These are phyloP conservation scores for Isotomurus palustris DNA, from an alignment of 2,888 invertebrate genomes.

Conservation along the genomic window DNA sequence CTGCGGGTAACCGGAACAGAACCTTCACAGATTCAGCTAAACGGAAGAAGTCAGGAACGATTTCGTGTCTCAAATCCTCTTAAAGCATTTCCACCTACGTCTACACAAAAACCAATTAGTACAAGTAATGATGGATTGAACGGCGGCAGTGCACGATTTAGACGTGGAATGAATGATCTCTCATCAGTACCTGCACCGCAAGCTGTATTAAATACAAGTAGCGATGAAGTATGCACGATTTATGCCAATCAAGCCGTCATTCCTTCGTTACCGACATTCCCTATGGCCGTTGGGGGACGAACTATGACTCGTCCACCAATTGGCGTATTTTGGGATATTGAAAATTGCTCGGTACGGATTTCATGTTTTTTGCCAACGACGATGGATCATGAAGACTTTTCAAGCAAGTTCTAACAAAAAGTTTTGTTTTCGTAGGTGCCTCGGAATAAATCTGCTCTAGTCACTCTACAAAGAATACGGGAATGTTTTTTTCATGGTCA, in stretches of 20 bases:
- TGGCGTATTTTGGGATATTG: constrained; percentile 90
- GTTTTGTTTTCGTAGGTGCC: constrained; percentile 59
- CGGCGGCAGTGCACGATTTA: background rate
- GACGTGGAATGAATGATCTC: background rate
- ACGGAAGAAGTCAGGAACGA: too few relatives aligned
- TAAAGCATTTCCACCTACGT: too few relatives aligned
- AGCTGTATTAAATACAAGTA: background rate
- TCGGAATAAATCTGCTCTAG: constrained; percentile 71
- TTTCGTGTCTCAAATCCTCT: too few relatives aligned
- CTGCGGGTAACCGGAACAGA: too few relatives aligned
- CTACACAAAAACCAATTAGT: too few relatives aligned
- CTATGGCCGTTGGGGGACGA: constrained; percentile 48
- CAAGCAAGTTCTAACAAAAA: too few relatives aligned
- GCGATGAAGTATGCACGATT: constrained; percentile 4
- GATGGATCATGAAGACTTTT: background rate
- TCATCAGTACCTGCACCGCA: background rate
- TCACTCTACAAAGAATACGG: constrained; percentile 67
- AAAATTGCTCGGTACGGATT: constrained; percentile 71
- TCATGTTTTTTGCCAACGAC: too few relatives aligned
- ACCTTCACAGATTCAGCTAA: too few relatives aligned
- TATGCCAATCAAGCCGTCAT: background rate
- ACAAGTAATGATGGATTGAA: too few relatives aligned
- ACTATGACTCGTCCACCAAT: constrained; percentile 58
- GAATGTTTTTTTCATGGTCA: constrained; percentile 69
- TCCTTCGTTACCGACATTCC: too few relatives aligned